phyloP scores from a whole-genome alignment of 2,113 vertebrate genomes.

The Scartelaos histophorus region DNA sequence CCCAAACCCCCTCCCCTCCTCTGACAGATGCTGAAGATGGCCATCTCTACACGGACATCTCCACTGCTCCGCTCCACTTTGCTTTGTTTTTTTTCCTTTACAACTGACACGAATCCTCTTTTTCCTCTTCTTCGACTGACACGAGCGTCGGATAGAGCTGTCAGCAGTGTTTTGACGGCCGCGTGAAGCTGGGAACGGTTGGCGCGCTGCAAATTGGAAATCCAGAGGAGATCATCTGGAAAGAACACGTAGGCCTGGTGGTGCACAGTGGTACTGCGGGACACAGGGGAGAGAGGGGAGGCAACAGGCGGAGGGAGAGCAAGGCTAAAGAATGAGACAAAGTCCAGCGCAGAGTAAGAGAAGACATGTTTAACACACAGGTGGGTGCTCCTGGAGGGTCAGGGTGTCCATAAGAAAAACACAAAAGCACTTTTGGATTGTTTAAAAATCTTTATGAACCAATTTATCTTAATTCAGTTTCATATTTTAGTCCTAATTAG shows the following conservation, averaged over 20 bases:
- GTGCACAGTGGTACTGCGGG: constrained; percentile 39
- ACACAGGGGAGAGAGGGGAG: constrained; percentile 25
- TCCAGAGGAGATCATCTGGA: constrained; percentile 79
- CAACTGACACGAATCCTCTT: constrained; percentile 79
- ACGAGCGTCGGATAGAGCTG: constrained; percentile 72
- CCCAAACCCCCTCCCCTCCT: constrained; percentile 26
- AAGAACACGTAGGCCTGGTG: constrained; percentile 68
- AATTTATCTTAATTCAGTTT: too few species aligned
- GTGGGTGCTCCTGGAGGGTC: neutral
- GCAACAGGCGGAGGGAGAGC: constrained; percentile 37
- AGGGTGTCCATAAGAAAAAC: neutral
- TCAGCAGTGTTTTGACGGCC: constrained; percentile 65
- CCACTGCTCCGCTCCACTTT: constrained; percentile 59
- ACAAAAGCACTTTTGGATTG: neutral
- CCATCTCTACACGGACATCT: constrained; percentile 60
- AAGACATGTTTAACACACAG: neutral
- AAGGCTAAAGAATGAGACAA: constrained; percentile 16
- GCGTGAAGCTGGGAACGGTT: constrained; percentile 65
- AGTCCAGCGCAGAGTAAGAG: neutral
- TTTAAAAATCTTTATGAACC: neutral
- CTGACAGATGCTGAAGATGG: constrained; percentile 50
- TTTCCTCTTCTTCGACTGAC: constrained; percentile 71
- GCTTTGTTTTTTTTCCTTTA: constrained; percentile 65
- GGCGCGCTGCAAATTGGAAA: constrained; percentile 75
- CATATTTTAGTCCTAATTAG: too few species aligned